Percentiles rank a stretch among this genome's conserved stretches.
Conservation (phyloP, 2,797 vertebrate species). For the Salarias fasciatus region DNA sequence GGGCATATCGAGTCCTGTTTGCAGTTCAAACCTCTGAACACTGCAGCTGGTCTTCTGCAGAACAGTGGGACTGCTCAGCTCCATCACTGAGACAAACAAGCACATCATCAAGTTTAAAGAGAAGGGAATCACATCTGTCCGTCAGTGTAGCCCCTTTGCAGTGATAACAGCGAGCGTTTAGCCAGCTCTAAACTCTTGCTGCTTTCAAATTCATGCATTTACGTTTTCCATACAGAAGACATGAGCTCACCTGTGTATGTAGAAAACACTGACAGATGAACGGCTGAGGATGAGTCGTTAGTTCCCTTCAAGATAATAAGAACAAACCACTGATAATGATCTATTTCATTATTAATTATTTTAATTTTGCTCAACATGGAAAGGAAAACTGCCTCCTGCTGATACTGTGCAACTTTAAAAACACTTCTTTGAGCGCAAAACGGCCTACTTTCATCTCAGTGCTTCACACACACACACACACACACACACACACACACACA, state of each 20-base stretch:
- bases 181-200: constrained; percentile 3
- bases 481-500: too few species aligned
- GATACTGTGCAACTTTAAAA: constrained; percentile 11
- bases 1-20: constrained; percentile 5
- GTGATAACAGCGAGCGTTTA: constrained; percentile 34
- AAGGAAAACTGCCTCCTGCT: not conserved
- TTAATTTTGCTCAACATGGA: constrained; percentile 10
- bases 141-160: constrained; percentile 35
- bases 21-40: constrained; percentile 23
- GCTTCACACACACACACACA: not conserved
- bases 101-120: constrained; percentile 63
- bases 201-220: constrained; percentile 4
- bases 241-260: not conserved
- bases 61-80: constrained; percentile 34
- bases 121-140: constrained; percentile 64
- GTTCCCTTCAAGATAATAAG: constrained; percentile 9
- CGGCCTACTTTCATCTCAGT: constrained; percentile 15
- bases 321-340: not conserved
- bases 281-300: not conserved
- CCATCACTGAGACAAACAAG: constrained; percentile 65
- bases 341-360: not conserved
- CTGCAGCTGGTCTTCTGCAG: constrained; percentile 15
- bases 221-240: not conserved
- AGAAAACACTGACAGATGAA: not conserved
- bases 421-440: constrained; percentile 29